These are phyloP conservation scores for Plecturocebus donacophilus DNA, from an alignment of 2,113 vertebrate species.

Conservation along the genomic window DNA sequence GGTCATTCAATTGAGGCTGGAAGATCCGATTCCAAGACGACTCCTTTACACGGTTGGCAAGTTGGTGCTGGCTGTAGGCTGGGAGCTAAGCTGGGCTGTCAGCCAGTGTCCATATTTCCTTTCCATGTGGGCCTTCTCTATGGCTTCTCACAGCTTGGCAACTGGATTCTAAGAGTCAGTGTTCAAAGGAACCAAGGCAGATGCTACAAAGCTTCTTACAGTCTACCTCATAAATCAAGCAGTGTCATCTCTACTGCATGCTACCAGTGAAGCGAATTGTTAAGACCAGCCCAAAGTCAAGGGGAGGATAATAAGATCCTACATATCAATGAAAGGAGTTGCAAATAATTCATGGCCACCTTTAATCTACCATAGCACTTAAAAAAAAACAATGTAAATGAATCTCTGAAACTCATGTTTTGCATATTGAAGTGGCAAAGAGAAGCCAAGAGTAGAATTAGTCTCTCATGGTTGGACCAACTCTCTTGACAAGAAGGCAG, in stretches of 20 bases:
- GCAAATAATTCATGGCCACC: not conserved
- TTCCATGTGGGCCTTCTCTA: not conserved
- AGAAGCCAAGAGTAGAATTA: not conserved
- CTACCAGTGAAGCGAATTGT: not conserved
- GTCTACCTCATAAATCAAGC: not conserved
- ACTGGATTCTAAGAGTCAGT: not conserved
- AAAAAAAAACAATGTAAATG: not conserved
- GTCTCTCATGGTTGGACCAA: not conserved
- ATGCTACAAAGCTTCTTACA: not conserved
- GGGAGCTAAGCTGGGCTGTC: not conserved
- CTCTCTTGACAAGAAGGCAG: not conserved
- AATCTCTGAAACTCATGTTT: not conserved
- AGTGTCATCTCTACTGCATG: not conserved
- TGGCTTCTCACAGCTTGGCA: not conserved
- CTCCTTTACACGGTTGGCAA: not conserved
- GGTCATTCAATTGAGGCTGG: not conserved
- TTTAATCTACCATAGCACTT: not conserved
- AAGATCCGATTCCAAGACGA: not conserved
- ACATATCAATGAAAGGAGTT: not conserved
- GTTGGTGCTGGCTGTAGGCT: not conserved
- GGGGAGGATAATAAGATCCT: not conserved
- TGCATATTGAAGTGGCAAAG: not conserved
- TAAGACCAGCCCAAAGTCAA: not conserved
- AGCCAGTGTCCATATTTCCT: not conserved
- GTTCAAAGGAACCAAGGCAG: not conserved